Percentiles rank a stretch among this genome's conserved stretches.
phyloP scores from a whole-genome alignment of 2,888 invertebrate genomes.

The Argyra leucocephala region DNA sequence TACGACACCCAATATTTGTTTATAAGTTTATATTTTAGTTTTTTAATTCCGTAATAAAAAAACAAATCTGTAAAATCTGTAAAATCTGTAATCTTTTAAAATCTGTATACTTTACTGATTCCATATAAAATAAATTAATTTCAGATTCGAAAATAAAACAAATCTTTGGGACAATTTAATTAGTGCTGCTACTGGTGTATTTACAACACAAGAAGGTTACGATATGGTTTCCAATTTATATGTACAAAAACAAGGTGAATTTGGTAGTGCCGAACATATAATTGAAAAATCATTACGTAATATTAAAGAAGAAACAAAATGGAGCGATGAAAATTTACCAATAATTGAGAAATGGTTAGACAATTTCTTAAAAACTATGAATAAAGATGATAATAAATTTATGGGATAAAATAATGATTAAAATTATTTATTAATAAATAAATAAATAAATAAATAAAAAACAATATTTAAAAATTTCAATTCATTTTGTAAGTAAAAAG shows the following conservation, averaged over 20 bases:
- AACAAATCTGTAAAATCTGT: too few species aligned
- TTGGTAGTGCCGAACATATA: constrained; percentile 63
- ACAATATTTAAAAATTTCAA: not conserved
- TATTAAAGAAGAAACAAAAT: constrained; percentile 64
- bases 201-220: constrained; percentile 64
- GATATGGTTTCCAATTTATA: constrained; percentile 60
- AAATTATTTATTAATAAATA: not conserved
- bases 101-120: constrained; percentile 15
- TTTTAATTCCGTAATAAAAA: too few species aligned
- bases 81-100: too few species aligned
- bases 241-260: constrained; percentile 54
- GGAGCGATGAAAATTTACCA: constrained; percentile 67
- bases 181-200: constrained; percentile 62
- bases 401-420: constrained; percentile 27
- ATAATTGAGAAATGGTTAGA: constrained; percentile 66
- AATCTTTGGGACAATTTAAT: constrained; percentile 69
- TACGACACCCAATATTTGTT: too few species aligned
- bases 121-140: constrained; percentile 17
- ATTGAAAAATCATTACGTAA: constrained; percentile 63
- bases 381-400: constrained; percentile 33
- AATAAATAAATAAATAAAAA: not conserved
- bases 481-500: too few species aligned
- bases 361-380: constrained; percentile 42
- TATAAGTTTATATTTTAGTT: too few species aligned
- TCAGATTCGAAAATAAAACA: constrained; percentile 57